Base-by-base conservation (phyloP, 2,888 invertebrate species). In the Silvanus unidentatus region DNA sequence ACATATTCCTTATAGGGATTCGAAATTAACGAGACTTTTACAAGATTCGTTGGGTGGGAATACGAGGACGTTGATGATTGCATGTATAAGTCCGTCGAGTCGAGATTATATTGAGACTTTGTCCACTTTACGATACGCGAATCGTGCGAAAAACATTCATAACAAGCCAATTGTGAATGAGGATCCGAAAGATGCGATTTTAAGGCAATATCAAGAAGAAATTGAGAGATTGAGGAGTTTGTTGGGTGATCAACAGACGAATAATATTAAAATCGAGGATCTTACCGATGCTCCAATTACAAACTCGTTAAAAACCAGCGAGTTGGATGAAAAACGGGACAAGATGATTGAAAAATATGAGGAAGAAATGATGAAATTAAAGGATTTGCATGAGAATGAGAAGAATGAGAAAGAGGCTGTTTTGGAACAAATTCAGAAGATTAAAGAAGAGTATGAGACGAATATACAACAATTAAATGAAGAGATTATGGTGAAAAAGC, bases 1-100 rank as follows among this genome's bases (percentile, higher is more conserved):
- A 62, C 86, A 88, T 65, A 79, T 86, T 35, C 88, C 88, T 0
- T 89, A 86, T 70, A 75, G 92, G 54, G 92, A 93, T 68, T 90
- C 91, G 12, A 93, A 92, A 67, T 73, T 93, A 1, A 91, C 90
- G 0, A 71, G 90, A 50, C 70, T 91, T 2, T 69, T 89, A 16
- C 84, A 84, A 75, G 88, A 89, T 65, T 88, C 88, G 3, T 69
- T 88, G 3, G 88, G 92, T 2, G 92, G 92, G 0, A 93, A 93
- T 65, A 90, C 92, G 0, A 85, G 89, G 63, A 93, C 92, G 0
- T 66, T 93, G 40, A 93, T 93, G 91, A 82, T 90, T 40, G 89
- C 89, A 0, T 90, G 89, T 63, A 73, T 92, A 1, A 88, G 88
- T 14, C 90, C 90, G 0, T 85, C 88, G 1, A 85, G 87, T 63